Conservation (phyloP, 2,888 invertebrate species). For the Apotomis turbidana region DNA sequence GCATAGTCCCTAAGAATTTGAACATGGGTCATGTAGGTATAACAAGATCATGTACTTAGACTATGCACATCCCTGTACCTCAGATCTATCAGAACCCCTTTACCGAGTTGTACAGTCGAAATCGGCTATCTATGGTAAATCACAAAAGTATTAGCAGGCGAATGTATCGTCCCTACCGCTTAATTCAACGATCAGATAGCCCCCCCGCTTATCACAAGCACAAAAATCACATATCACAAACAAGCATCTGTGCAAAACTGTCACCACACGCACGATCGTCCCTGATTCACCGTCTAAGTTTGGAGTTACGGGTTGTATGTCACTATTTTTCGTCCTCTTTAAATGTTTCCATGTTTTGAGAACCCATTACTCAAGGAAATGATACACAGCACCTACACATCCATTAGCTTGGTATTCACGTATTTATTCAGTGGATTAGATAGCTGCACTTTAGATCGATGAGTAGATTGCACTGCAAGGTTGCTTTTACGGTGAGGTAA, state of each 20-base stretch:
- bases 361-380: conserved; percentile 67
- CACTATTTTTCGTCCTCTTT: conserved; percentile 39
- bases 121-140: conserved; percentile 65
- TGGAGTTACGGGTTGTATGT: conserved; percentile 44
- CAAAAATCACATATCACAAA: conserved; percentile 73
- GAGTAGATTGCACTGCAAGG: conserved; percentile 65
- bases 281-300: conserved; percentile 47
- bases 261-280: conserved; percentile 59
- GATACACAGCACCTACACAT: conserved; percentile 79
- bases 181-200: conserved; percentile 73
- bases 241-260: conserved; percentile 60
- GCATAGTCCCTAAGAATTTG: neutral
- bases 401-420: conserved; percentile 68
- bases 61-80: neutral
- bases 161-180: conserved; percentile 80
- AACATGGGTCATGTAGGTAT: neutral
- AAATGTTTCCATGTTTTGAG: conserved; percentile 70
- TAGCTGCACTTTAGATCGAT: conserved; percentile 70
- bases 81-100: conserved; percentile 30
- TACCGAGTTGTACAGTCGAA: conserved; percentile 75
- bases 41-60: neutral
- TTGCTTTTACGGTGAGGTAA: conserved; percentile 46
- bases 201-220: conserved; percentile 65
- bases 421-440: conserved; percentile 59
- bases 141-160: conserved; percentile 78